Evolutionary conservation across 23 tunicate genomes (phyloP).

Genomic region (Halocynthia roretzi): DNA sequence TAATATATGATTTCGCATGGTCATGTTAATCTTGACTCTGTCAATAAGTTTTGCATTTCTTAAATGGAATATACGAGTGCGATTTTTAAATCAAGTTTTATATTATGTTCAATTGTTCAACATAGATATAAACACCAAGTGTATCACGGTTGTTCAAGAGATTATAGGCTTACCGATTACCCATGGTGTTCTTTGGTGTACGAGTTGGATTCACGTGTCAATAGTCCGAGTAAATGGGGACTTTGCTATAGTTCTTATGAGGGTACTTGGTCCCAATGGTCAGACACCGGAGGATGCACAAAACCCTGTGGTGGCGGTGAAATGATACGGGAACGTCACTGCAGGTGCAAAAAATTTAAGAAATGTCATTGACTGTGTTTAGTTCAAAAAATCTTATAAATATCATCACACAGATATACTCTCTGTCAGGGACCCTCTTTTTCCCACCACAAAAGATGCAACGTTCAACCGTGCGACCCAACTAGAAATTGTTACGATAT

Average conservation of each 20-base stretch:
- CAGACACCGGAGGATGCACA: slow-evolving; percentile 15
- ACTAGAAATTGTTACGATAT: slow-evolving; percentile 19
- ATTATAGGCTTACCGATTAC: too few relatives aligned
- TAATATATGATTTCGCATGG: too few relatives aligned
- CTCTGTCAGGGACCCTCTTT: not conserved
- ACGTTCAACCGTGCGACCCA: slow-evolving; percentile 42
- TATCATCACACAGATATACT: not conserved
- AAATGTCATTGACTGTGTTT: not conserved
- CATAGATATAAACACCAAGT: too few relatives aligned
- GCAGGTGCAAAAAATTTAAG: slow-evolving; percentile 29
- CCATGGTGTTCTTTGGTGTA: too few relatives aligned
- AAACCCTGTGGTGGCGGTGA: slow-evolving; percentile 48
- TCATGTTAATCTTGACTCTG: too few relatives aligned
- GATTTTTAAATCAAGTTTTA: too few relatives aligned
- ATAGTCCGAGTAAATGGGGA: slow-evolving; percentile 3
- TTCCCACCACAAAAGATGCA: slow-evolving; percentile 11
- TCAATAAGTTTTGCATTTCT: too few relatives aligned
- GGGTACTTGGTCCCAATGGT: slow-evolving; percentile 15
- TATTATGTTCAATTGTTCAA: too few relatives aligned
- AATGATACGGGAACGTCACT: slow-evolving; percentile 13
- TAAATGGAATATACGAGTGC: too few relatives aligned
- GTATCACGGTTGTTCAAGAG: too few relatives aligned
- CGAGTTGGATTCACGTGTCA: not conserved
- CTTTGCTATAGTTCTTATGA: slow-evolving; percentile 8
- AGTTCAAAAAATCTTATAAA: not conserved